Base-by-base conservation (phyloP, 2,113 vertebrate species). In the Mesoclemmys tuberculata region DNA sequence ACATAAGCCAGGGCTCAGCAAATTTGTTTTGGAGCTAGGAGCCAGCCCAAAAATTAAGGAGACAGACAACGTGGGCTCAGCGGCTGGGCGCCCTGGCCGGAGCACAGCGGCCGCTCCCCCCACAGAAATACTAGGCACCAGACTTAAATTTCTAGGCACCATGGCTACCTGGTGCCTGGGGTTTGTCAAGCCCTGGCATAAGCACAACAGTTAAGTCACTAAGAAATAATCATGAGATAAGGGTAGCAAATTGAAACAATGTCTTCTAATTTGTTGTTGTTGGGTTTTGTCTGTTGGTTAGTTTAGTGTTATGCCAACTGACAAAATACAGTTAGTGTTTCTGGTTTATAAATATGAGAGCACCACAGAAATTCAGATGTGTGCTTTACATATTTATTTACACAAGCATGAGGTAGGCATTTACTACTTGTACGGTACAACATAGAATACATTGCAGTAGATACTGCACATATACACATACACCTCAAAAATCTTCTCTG, bases 331-430 rank as follows among this genome's bases (percentile, higher is more conserved):
- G 81, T 2, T 27, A 77, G 74, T 27, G 3, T 3, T 71, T 80
- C 83, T 22, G 35, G 58, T n/a, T 71, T 44, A 13, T 75, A 44
- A 82, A 82, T 92, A 75, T 31, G 84, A 87, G 85, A 2, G 86
- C 22, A 82, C 41, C 44, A 49, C 48, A 84, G 29, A 78, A 61
- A 89, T 46, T 82, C 61, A 88, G 18, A 82, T 22, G 18, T 11
- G 38, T 38, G 35, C 9, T n/a, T 71, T 22, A 71, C 35, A 38
- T 58, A 27, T 58, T 58, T 38, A 38, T 38, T n/a, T 31, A 8
- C n/a, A 35, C 3, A 21, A 82, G 4, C 88, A 64, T 29, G 79
- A 90, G 10, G 46, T 78, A 83, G 4, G 3, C 52, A 56, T 4
- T 10, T 22, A 84, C 74, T 5, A 94, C 10, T 21, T 46, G 16